Base-by-base conservation (phyloP, 2,113 vertebrate species). In the Cryptoleucopteryx plumbea region DNA sequence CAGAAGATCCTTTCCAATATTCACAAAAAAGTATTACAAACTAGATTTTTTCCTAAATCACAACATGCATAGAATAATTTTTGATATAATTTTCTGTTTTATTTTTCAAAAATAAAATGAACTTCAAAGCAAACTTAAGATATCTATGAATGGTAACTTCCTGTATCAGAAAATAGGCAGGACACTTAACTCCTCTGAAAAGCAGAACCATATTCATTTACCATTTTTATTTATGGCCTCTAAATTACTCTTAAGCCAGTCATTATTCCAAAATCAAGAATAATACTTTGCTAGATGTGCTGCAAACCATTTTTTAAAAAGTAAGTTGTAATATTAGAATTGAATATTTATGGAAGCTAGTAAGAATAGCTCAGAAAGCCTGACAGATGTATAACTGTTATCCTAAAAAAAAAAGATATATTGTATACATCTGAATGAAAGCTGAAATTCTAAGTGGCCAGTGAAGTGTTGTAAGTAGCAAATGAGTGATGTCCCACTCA, bases 301-400 rank as follows among this genome's bases (percentile, higher is more conserved):
- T 88, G 43, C 78, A 96, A 96, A 70, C 26, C 18, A 65, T 36
- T 85, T 82, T 94, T 83, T 34, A 50, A 96, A 93, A 84, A 94
- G 42, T 79, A 48, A 82, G 18, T 62, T 90, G 13, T 12, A 73
- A 42, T 77, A 77, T 45, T 92, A 78, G 17, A 78, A 70, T 42
- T 36, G 6, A 84, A n/a, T 83, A 73, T 93, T 95, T 91, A 80
- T 90, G 68, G 75, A 84, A 93, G 56, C 27, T 92, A 95, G 32
- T 90, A 94, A 96, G 71, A 29, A 13, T 32, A 89, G 38, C 32
- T 93, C 82, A 88, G 87, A 90, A 94, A 95, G 20, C 20, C 77
- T 93, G 50, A 63, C 19, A 95, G 91, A 89, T 22, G 21, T 71
- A 20, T 10, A 94, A 59, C 45, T 36, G 36, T 86, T 47, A 67